Percentiles rank a stretch among this genome's conserved stretches.
Evolutionary conservation across 2,888 invertebrate genomes (phyloP).

Genomic region (Hipparchia semele): DNA sequence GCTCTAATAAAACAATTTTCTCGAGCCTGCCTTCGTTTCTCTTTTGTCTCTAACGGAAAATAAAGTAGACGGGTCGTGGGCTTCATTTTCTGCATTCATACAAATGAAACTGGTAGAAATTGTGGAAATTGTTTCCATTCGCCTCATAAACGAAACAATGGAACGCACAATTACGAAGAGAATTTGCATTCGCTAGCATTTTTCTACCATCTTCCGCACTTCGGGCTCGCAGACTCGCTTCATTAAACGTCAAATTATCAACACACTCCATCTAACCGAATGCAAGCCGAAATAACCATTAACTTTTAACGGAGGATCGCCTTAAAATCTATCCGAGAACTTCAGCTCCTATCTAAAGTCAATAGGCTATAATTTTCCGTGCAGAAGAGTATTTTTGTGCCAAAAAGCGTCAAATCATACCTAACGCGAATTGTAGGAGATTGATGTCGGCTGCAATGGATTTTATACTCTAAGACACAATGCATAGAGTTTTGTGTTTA

Average conservation of each 20-base stretch:
- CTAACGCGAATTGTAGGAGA: slow-evolving; percentile 57
- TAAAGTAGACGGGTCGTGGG: slow-evolving; percentile 26
- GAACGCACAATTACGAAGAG: slow-evolving; percentile 76
- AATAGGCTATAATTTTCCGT: slow-evolving; percentile 63
- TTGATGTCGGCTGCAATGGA: slow-evolving; percentile 38
- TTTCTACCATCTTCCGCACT: slow-evolving; percentile 73
- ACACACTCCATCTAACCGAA: slow-evolving; percentile 61
- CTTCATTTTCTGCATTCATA: slow-evolving; percentile 32
- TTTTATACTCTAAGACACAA: slow-evolving; percentile 47
- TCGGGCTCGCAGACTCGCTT: slow-evolving; percentile 73
- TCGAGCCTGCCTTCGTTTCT: slow-evolving; percentile 23
- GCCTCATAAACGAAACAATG: slow-evolving; percentile 76
- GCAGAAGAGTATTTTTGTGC: slow-evolving; percentile 58
- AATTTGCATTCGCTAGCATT: slow-evolving; percentile 75
- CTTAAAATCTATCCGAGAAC: slow-evolving; percentile 47
- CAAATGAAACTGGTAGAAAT: slow-evolving; percentile 27
- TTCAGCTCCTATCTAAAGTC: slow-evolving; percentile 47
- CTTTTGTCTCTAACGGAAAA: slow-evolving; percentile 32
- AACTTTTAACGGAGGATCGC: slow-evolving; percentile 51
- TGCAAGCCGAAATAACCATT: slow-evolving; percentile 72
- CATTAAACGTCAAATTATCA: slow-evolving; percentile 81
- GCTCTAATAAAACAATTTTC: slow-evolving; percentile 27
- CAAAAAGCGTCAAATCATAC: slow-evolving; percentile 73
- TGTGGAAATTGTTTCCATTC: slow-evolving; percentile 51
- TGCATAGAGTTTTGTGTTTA: slow-evolving; percentile 38